Evolutionary conservation across 2,113 vertebrate genomes (phyloP).

Genomic region (Bombycilla garrulus): DNA sequence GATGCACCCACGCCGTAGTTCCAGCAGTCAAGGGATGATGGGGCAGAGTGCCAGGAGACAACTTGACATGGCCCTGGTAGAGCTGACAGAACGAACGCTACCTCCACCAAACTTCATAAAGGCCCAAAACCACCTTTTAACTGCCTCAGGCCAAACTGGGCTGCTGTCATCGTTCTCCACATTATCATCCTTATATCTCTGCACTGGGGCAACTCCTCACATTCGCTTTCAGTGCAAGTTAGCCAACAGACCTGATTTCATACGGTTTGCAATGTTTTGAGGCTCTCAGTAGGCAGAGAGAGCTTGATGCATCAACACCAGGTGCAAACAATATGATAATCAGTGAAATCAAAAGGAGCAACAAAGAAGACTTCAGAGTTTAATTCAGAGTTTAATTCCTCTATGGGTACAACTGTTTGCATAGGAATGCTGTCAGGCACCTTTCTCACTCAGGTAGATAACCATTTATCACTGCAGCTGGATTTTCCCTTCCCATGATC

Average conservation of each 20-base stretch:
- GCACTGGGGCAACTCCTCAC: background rate
- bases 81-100: background rate
- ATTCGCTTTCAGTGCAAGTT: background rate
- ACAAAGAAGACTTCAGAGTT: background rate
- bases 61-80: background rate
- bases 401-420: background rate
- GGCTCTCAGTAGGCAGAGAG: background rate
- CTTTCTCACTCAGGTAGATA: background rate
- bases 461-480: background rate
- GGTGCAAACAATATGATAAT: background rate
- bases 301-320: background rate
- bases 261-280: background rate
- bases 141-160: background rate
- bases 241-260: background rate
- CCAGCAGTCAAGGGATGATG: rapidly evolving
- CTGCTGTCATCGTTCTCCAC: background rate
- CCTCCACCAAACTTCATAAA: background rate
- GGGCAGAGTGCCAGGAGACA: background rate
- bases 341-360: background rate
- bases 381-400: background rate
- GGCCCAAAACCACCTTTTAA: background rate
- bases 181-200: background rate
- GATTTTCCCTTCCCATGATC: background rate
- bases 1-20: background rate
- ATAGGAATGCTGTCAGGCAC: background rate